phyloP scores from a whole-genome alignment of 2,797 vertebrate species.

The Diglossa cyanea region DNA sequence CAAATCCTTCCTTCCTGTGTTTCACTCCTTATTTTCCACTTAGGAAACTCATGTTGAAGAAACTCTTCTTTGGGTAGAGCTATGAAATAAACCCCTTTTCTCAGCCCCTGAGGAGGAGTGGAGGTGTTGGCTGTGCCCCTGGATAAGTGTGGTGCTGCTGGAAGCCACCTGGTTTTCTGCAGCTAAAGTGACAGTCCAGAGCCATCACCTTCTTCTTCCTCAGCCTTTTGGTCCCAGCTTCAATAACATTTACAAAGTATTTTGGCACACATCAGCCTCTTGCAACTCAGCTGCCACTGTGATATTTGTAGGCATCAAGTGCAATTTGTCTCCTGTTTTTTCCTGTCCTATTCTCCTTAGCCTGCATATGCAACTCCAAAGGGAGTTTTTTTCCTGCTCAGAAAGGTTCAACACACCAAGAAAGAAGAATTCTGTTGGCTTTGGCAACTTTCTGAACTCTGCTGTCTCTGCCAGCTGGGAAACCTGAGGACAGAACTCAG shows the following conservation, averaged over 20 bases:
- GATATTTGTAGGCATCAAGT: not conserved
- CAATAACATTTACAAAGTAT: not conserved
- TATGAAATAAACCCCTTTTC: not conserved
- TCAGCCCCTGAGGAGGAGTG: not conserved
- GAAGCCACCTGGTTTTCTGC: not conserved
- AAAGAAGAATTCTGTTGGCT: not conserved
- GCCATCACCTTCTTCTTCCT: not conserved
- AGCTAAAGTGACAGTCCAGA: not conserved
- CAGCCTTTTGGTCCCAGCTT: not conserved
- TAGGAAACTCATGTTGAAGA: not conserved
- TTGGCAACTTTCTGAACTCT: not conserved
- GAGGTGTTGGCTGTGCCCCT: not conserved
- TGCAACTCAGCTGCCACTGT: not conserved
- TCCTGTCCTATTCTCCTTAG: not conserved
- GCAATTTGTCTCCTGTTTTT: not conserved
- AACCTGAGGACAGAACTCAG: slow-evolving; percentile 25
- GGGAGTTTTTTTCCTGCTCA: not conserved
- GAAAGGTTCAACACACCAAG: not conserved
- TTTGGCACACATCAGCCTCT: not conserved
- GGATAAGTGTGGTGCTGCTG: not conserved
- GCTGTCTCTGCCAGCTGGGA: not conserved
- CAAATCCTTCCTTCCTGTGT: not conserved
- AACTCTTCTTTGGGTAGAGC: not conserved
- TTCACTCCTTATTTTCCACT: not conserved
- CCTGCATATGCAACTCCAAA: not conserved